phyloP scores from a whole-genome alignment of 2,888 invertebrate species.

The Metacarcinus magister region DNA sequence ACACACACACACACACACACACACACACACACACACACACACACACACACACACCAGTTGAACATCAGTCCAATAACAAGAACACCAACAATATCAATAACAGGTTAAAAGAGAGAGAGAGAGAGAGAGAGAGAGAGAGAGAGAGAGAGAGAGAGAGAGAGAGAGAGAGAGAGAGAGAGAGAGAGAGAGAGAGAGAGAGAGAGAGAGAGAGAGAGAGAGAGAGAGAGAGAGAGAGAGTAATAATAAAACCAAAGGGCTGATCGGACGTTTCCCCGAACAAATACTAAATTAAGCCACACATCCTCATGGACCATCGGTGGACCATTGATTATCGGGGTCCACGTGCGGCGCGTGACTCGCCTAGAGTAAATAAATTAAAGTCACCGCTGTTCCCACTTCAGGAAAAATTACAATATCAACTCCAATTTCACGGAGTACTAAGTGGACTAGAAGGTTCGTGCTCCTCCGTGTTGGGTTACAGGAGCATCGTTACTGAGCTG shows the following conservation, averaged over 20 bases:
- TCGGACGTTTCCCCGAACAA: background rate
- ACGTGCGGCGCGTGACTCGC: conserved; percentile 1
- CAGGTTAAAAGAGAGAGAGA: background rate
- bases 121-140: conserved; percentile 46
- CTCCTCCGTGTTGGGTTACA: background rate
- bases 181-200: conserved; percentile 44
- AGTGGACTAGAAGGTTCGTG: background rate
- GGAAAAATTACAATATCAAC: background rate
- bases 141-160: conserved; percentile 12
- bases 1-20: no score
- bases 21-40: no score
- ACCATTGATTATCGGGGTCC: conserved; percentile 35
- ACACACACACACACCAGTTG: no score
- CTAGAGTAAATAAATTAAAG: background rate
- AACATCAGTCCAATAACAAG: background rate
- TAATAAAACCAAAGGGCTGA: background rate
- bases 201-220: conserved; percentile 47
- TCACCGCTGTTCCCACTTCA: background rate
- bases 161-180: conserved; percentile 1
- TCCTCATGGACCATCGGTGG: background rate
- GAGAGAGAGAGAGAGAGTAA: background rate
- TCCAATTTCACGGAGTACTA: background rate
- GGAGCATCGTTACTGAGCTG: background rate
- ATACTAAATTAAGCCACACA: background rate
- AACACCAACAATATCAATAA: background rate